Base-by-base conservation (phyloP, 2,113 vertebrate species). In the Pituophis catenifer region DNA sequence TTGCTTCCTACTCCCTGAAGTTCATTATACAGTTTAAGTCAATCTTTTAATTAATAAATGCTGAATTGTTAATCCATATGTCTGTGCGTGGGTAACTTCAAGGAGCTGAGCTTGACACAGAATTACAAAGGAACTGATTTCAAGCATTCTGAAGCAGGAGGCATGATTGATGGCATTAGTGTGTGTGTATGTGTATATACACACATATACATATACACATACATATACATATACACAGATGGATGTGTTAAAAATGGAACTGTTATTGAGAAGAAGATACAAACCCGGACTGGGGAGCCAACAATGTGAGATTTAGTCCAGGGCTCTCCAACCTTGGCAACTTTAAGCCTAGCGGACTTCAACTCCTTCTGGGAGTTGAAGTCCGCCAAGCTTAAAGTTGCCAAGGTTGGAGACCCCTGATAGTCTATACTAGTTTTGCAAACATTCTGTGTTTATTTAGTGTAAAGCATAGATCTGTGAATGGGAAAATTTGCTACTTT, bases 21-120 rank as follows among this genome's bases (percentile, higher is more conserved):
- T 7, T 58, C 85, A 59, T 88, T 10, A 8, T 62, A 59, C 59
- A 50, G 26, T 50, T 87, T 86, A 44, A 62, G 23, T 8, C 21
- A n/a, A 87, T 50, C 81, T 62, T 86, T 59, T 86, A 86, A 88
- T 53, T 65, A 92, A 89, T 87, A 70, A 89, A 92, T 70, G 58
- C n/a, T 26, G 8, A 70, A 88, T 38, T 52, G 44, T 92, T 92
- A 48, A 62, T 29, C 23, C 17, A 54, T 38, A 24, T 23, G 57
- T 48, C 38, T n/a, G 33, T 81, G n/a, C 6, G 48, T 59, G 38
- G 17, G 57, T 50, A 62, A 87, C 7, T 54, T 38, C 48, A 52
- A 88, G 91, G 13, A 62, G 9, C 23, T 50, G 91, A 62, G 55
- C 48, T 88, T 33, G 44, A 53, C 5, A 90, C 9, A 90, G 59